Conservation (phyloP, 2,888 invertebrate species). For the Cheilosia impressa region DNA sequence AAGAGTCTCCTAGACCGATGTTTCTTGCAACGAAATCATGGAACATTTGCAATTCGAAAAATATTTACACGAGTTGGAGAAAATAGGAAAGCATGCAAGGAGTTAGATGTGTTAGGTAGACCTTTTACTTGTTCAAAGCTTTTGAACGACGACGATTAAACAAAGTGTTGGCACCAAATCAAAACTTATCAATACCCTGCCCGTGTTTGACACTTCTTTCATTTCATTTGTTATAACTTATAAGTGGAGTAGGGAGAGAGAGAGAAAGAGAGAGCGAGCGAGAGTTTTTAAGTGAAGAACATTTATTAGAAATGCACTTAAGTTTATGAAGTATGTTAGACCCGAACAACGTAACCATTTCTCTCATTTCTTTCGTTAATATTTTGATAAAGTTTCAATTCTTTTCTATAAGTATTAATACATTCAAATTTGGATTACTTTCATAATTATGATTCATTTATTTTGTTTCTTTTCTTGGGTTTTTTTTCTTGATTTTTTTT, state of each 20-base stretch:
- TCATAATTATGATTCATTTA: conserved; percentile 74
- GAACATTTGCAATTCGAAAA: neutral
- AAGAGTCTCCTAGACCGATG: too few species aligned
- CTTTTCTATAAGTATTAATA: conserved; percentile 60
- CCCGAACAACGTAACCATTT: conserved; percentile 41
- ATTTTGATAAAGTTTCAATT: conserved; percentile 16
- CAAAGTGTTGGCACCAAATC: conserved; percentile 1
- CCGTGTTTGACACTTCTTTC: neutral
- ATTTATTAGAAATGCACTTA: conserved; percentile 63
- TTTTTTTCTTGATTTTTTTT: conserved; percentile 40
- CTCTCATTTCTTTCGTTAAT: conserved; percentile 23
- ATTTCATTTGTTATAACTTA: conserved; percentile 1
- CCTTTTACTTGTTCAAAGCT: conserved; percentile 37
- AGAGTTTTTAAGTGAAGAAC: conserved; percentile 57
- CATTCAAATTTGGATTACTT: conserved; percentile 73
- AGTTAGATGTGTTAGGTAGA: neutral
- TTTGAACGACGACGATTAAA: conserved; percentile 57
- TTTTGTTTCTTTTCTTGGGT: conserved; percentile 55
- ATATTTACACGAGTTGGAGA: neutral
- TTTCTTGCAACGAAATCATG: too few species aligned
- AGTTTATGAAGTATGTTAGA: conserved; percentile 53
- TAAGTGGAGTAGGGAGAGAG: conserved; percentile 28
- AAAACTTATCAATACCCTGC: conserved; percentile 38
- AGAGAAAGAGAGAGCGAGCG: conserved; percentile 10
- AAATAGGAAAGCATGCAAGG: neutral